Evolutionary conservation across 2,888 invertebrate species (phyloP).

Genomic region (Tiliacea citrago): DNA sequence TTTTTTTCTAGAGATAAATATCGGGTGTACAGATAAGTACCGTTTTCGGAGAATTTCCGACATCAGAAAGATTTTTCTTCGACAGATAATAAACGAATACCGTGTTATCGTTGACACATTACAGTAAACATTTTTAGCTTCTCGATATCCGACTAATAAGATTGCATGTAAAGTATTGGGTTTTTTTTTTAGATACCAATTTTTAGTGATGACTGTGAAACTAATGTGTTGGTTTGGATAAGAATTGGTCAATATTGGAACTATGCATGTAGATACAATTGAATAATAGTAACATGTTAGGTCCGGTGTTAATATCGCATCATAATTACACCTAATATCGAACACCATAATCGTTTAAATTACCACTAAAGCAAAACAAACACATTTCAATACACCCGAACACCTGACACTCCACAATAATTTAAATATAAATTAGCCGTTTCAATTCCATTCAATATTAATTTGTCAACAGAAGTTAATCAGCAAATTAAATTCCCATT

Average conservation of each 20-base stretch:
- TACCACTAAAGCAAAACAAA: slow-evolving; percentile 30
- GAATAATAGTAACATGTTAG: not conserved
- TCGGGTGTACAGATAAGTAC: slow-evolving; percentile 45
- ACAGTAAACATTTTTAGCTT: slow-evolving; percentile 55
- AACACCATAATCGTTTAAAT: slow-evolving; percentile 3
- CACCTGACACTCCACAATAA: slow-evolving; percentile 14
- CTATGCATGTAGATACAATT: not conserved
- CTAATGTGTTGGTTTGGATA: not conserved
- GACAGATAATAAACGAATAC: slow-evolving; percentile 46
- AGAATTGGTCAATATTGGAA: slow-evolving; percentile 1
- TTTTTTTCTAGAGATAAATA: slow-evolving; percentile 49
- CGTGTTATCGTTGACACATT: slow-evolving; percentile 53
- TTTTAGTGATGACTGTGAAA: not conserved
- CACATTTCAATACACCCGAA: slow-evolving; percentile 22
- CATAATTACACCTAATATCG: slow-evolving; percentile 15
- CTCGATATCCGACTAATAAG: slow-evolving; percentile 45
- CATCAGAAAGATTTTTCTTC: slow-evolving; percentile 57
- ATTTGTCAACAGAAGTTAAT: slow-evolving; percentile 61
- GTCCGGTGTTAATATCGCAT: not conserved
- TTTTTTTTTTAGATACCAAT: not conserved
- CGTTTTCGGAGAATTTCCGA: slow-evolving; percentile 57
- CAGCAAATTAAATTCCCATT: slow-evolving; percentile 47
- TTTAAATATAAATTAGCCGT: slow-evolving; percentile 31
- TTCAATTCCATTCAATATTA: slow-evolving; percentile 51
- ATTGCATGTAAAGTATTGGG: slow-evolving; percentile 16